A percentile compares a stretch with the other conserved stretches of the same genome.
These are phyloP conservation scores for Grammatotria lemairii DNA, from an alignment of 2,113 vertebrate genomes.

Conservation along the genomic window DNA sequence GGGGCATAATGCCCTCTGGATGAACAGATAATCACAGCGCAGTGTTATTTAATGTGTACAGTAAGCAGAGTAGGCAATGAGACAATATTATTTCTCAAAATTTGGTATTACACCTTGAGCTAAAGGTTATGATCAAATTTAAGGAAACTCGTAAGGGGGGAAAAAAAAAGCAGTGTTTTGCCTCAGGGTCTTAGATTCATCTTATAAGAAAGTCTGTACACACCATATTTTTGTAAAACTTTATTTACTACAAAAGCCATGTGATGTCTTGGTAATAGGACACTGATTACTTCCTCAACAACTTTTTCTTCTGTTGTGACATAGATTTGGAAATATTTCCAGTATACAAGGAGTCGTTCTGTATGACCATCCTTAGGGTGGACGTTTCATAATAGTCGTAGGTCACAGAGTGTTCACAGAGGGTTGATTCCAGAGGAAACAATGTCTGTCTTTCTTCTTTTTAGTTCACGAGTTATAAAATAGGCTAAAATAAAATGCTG, in stretches of 20 bases:
- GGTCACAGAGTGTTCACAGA: conserved; percentile 26
- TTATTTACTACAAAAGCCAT: conserved; percentile 15
- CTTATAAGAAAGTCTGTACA: background rate
- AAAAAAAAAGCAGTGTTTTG: background rate
- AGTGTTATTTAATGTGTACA: background rate
- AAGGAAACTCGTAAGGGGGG: background rate
- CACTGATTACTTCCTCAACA: conserved; percentile 8
- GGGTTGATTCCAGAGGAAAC: background rate
- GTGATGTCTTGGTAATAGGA: background rate
- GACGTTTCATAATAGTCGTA: conserved; percentile 30
- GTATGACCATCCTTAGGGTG: conserved; percentile 10
- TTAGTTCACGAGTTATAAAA: background rate
- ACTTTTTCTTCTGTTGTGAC: conserved; percentile 20
- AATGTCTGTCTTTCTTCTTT: background rate
- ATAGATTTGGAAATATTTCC: conserved; percentile 37
- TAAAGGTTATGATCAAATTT: conserved; percentile 14
- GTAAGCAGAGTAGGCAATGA: background rate
- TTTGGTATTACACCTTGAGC: background rate
- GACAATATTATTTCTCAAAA: background rate
- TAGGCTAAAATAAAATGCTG: background rate
- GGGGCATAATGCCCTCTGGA: background rate
- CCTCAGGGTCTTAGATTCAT: background rate
- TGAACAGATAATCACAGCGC: conserved; percentile 7
- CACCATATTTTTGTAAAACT: conserved; percentile 5
- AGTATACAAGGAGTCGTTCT: conserved; percentile 17